Conservation (phyloP, 2,888 invertebrate genomes). For the Neocrepidodera transversa region DNA sequence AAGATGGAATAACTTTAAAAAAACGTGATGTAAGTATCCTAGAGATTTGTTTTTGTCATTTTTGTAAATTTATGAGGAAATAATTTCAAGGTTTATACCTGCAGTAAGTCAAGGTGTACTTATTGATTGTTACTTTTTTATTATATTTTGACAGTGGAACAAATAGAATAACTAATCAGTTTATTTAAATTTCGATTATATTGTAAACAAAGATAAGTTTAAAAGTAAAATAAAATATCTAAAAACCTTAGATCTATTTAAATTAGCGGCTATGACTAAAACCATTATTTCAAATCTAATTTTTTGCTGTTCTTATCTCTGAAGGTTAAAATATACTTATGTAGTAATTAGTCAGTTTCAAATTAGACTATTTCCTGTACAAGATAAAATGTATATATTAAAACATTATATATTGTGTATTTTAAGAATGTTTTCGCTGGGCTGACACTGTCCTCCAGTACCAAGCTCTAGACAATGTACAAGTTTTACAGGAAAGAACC, state of each 20-base stretch:
- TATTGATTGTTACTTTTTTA: neutral
- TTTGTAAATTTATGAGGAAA: neutral
- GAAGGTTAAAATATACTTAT: too few species aligned
- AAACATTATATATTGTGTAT: too few species aligned
- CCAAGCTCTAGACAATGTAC: conserved; percentile 32
- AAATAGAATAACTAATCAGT: neutral
- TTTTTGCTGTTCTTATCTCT: too few species aligned
- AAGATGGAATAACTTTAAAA: neutral
- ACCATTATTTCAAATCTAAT: too few species aligned
- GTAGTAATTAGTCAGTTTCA: too few species aligned
- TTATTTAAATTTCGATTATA: neutral
- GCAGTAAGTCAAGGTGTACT: neutral
- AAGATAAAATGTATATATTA: too few species aligned
- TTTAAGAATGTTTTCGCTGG: too few species aligned
- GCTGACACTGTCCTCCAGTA: conserved; percentile 23
- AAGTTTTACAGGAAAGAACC: conserved; percentile 41
- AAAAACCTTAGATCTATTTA: too few species aligned
- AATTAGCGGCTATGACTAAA: too few species aligned
- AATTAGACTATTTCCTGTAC: too few species aligned
- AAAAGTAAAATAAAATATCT: neutral
- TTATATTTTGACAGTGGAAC: neutral
- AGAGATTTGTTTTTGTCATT: neutral
- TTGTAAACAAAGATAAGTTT: neutral
- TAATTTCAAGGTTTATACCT: neutral
- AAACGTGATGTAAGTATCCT: neutral